Percentiles rank a stretch among this genome's conserved stretches.
Evolutionary conservation across 2,113 vertebrate species (phyloP).

Genomic region (Colossoma macropomum): DNA sequence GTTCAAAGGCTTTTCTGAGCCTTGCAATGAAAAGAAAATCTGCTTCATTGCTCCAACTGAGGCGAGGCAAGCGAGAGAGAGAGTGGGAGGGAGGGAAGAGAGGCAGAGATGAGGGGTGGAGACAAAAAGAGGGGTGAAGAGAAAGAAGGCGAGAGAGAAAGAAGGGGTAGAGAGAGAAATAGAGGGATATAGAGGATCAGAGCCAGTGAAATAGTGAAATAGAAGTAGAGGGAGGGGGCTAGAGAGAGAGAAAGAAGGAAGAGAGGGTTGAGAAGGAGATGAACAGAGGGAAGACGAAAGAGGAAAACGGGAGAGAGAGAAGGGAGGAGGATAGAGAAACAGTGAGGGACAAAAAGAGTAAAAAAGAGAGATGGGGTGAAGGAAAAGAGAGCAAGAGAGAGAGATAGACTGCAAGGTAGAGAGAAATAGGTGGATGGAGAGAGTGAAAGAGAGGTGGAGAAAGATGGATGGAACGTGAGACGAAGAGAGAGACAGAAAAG

Average conservation of each 20-base stretch:
- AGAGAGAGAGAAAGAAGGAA: not conserved
- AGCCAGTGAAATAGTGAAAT: not conserved
- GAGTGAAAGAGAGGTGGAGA: not conserved
- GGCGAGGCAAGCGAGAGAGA: not conserved
- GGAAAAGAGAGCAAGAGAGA: not conserved
- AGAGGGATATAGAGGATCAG: not conserved
- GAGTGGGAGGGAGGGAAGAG: not conserved
- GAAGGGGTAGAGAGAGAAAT: not conserved
- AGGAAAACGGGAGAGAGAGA: not conserved
- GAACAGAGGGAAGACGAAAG: not conserved
- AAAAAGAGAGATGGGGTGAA: not conserved
- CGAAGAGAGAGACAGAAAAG: not conserved
- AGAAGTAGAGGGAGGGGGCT: not conserved
- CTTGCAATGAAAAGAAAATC: constrained; percentile 13
- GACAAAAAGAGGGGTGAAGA: no score
- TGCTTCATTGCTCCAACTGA: not conserved
- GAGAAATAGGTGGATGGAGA: not conserved
- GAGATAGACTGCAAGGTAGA: not conserved
- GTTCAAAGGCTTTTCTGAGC: constrained; percentile 12
- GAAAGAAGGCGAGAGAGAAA: not conserved
- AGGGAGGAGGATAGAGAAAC: not conserved
- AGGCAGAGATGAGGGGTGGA: no score
- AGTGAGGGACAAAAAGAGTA: not conserved
- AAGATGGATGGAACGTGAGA: not conserved
- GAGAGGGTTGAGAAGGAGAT: not conserved